Percentiles rank a stretch among this genome's conserved stretches.
phyloP scores from a whole-genome alignment of 2,797 vertebrate species.

The Coregonus sp. region DNA sequence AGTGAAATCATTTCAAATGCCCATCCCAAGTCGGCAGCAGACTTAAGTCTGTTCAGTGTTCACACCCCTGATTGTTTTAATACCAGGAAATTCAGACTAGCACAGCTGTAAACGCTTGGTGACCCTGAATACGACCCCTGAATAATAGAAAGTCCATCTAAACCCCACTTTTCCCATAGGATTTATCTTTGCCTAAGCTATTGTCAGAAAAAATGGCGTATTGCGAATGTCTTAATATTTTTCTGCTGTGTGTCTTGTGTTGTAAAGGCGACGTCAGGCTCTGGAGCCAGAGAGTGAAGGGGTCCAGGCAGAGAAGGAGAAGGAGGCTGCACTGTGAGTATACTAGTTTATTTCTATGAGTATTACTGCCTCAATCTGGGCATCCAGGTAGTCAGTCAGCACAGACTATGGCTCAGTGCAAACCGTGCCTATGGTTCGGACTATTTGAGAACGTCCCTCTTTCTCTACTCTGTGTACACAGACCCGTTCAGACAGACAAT shows the following conservation, averaged over 20 bases:
- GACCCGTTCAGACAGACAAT: not conserved
- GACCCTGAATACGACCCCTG: not conserved
- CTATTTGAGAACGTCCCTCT: not conserved
- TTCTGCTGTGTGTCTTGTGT: not conserved
- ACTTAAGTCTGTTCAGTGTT: not conserved
- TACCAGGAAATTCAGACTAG: not conserved
- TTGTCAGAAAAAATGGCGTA: not conserved
- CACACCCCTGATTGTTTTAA: not conserved
- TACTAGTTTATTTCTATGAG: not conserved
- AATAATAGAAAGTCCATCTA: not conserved
- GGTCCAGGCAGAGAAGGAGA: constrained; percentile 87
- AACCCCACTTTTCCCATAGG: not conserved
- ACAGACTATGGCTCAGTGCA: not conserved
- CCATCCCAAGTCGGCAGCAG: too few species aligned
- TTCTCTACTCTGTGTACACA: not conserved
- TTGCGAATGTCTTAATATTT: not conserved
- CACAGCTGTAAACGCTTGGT: not conserved
- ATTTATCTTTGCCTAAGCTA: not conserved
- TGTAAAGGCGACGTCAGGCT: constrained; percentile 84
- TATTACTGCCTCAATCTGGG: not conserved
- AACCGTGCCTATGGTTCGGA: not conserved
- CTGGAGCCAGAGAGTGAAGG: constrained; percentile 91
- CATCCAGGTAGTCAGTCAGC: not conserved
- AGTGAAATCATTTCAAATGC: too few species aligned
- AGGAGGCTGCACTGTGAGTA: constrained; percentile 93